Evolutionary conservation across 2,113 vertebrate genomes (phyloP).

Genomic region (Odobenus rosmarus): DNA sequence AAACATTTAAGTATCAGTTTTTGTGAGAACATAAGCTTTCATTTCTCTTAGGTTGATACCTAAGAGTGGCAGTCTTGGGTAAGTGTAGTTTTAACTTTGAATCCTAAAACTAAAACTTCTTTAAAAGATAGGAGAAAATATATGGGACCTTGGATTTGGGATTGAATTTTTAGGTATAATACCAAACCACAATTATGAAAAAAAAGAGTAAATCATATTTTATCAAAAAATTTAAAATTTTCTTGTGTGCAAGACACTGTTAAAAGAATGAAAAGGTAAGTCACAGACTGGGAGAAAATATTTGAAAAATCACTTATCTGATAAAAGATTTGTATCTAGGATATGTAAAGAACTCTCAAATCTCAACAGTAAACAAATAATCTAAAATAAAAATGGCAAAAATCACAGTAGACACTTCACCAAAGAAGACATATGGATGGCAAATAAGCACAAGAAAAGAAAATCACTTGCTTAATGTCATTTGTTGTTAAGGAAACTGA

Average conservation of each 20-base stretch:
- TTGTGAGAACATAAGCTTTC: neutral
- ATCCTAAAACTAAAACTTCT: neutral
- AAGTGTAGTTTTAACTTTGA: neutral
- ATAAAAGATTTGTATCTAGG: neutral
- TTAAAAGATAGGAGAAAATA: neutral
- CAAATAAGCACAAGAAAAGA: neutral
- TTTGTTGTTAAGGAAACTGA: neutral
- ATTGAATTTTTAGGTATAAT: neutral
- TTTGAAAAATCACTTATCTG: neutral
- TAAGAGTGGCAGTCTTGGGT: neutral
- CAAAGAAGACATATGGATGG: neutral
- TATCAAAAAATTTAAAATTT: neutral
- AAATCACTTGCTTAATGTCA: neutral
- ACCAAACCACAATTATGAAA: neutral
- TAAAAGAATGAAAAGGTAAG: neutral
- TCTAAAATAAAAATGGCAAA: neutral
- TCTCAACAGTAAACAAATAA: neutral
- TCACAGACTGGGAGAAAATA: neutral
- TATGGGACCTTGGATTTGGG: neutral
- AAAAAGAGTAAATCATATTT: neutral
- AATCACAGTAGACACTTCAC: neutral
- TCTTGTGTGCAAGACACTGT: neutral
- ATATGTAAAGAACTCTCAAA: neutral
- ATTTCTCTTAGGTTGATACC: neutral
- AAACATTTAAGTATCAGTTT: neutral